A percentile compares a stretch with the other conserved stretches of the same genome.
phyloP scores from a whole-genome alignment of 2,797 vertebrate species.

The Remorina albescens region DNA sequence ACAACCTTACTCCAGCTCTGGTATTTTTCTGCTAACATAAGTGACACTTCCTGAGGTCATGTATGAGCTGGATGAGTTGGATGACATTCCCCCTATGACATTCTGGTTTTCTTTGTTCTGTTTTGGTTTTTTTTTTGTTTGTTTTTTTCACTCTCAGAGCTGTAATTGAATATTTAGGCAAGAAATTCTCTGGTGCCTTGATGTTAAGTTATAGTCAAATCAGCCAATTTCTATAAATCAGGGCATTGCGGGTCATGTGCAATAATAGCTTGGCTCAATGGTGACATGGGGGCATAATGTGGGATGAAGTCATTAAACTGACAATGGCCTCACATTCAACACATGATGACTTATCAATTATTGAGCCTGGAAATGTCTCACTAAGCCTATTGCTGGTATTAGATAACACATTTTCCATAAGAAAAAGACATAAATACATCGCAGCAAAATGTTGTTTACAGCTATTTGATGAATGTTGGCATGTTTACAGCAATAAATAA shows the following conservation, averaged over 20 bases:
- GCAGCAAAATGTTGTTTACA: not conserved
- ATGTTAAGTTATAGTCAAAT: conserved; percentile 17
- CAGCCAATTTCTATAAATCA: conserved; percentile 34
- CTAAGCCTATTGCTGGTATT: conserved; percentile 3
- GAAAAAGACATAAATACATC: not conserved
- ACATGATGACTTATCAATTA: conserved; percentile 13
- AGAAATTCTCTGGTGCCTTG: conserved; percentile 14
- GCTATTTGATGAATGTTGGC: not conserved
- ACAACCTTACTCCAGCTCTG: not conserved
- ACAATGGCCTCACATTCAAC: conserved; percentile 28
- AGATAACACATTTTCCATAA: conserved; percentile 22
- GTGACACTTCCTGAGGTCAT: conserved; percentile 4
- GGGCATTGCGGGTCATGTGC: conserved; percentile 19
- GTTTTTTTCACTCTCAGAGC: not conserved
- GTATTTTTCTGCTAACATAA: conserved; percentile 2
- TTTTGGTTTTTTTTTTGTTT: not conserved
- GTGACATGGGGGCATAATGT: conserved; percentile 29
- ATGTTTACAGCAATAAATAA: not conserved
- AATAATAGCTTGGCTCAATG: conserved; percentile 27
- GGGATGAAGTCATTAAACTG: conserved; percentile 39
- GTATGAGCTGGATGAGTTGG: conserved; percentile 11
- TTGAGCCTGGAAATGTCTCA: conserved; percentile 16
- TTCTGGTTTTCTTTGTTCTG: too few species aligned
- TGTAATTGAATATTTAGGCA: conserved; percentile 20
- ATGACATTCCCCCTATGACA: too few species aligned